Base-by-base conservation (phyloP, 2,888 invertebrate genomes). In the Microplitis manilae region DNA sequence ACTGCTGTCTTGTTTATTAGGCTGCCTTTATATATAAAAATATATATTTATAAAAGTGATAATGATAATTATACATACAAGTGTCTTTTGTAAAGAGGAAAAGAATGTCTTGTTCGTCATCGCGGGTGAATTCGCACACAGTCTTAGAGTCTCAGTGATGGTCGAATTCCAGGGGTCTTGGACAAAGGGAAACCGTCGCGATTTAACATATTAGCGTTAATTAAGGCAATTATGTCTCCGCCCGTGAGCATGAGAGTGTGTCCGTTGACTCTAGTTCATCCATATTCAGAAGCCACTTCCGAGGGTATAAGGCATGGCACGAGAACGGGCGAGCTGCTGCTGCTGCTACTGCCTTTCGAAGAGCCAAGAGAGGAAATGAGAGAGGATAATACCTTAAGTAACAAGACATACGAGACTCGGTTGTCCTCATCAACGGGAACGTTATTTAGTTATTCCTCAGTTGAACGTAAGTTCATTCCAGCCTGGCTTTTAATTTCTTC, bases 121-220 rank as follows among this genome's bases (percentile, higher is more conserved):
- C 61, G 39, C 59, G 39, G 39, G 15, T 71, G 30, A 71, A 61
- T 62, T 61, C 61, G 40, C 40, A 17, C 62, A 69, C 65, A 71
- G 75, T 73, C 73, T 50, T 13, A 9, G 13, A 50, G 9, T 79
- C 77, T 71, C 75, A 79, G 75, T 50, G 50, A 50, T 50, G 50
- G 50, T 13, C 81, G 65, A 69, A 77, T 73, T 75, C 68, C 79
- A 81, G 79, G 81, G 80, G 79, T 81, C 80, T 77, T 81, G 77
- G 87, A 87, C 87, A 86, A 87, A 88, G 87, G 68, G 87, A 85
- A 87, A 86, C 86, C 87, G 87, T 87, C 88, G 87, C 87, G 88
- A 88, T 89, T 89, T 90, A 89, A 88, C 89, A 89, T 89, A 89
- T 90, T 90, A 90, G 89, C 88, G 87, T 90, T 90, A 90, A 90